These are phyloP conservation scores for Brassicogethes aeneus DNA, from an alignment of 2,888 invertebrate species.

Conservation along the genomic window DNA sequence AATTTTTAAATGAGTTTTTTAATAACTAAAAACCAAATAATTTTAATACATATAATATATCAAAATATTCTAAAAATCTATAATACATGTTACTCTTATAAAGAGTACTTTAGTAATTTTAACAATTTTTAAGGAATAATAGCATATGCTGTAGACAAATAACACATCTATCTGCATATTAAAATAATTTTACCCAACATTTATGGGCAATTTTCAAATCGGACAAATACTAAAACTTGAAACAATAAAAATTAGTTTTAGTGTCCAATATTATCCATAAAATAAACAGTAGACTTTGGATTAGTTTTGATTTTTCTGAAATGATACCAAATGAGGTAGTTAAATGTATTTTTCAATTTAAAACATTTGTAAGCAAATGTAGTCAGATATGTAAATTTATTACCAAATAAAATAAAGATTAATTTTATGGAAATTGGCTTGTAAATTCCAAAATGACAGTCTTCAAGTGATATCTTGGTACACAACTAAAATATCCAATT, in stretches of 20 bases:
- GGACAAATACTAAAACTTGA: neutral
- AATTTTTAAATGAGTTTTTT: neutral
- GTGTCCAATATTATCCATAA: too few species aligned
- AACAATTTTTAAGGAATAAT: slow-evolving; percentile 21
- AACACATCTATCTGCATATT: slow-evolving; percentile 2
- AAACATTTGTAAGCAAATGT: too few species aligned
- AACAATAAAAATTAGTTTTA: neutral
- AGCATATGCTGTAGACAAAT: slow-evolving; percentile 13
- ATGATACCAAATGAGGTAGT: too few species aligned
- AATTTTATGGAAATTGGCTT: too few species aligned
- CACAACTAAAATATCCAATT: too few species aligned
- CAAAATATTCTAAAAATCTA: slow-evolving; percentile 19
- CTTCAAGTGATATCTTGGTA: too few species aligned
- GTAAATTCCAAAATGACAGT: too few species aligned
- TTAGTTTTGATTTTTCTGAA: too few species aligned
- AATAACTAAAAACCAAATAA: neutral
- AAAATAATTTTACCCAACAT: neutral
- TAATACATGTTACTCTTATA: slow-evolving; percentile 27
- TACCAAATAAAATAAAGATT: too few species aligned
- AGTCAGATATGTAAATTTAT: too few species aligned
- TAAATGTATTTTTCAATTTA: too few species aligned
- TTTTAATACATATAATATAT: neutral
- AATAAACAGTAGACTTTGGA: too few species aligned
- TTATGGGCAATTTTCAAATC: neutral
- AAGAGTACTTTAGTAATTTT: slow-evolving; percentile 24